These are phyloP conservation scores for Cacatua alba DNA, from an alignment of 2,113 vertebrate species.

Conservation along the genomic window DNA sequence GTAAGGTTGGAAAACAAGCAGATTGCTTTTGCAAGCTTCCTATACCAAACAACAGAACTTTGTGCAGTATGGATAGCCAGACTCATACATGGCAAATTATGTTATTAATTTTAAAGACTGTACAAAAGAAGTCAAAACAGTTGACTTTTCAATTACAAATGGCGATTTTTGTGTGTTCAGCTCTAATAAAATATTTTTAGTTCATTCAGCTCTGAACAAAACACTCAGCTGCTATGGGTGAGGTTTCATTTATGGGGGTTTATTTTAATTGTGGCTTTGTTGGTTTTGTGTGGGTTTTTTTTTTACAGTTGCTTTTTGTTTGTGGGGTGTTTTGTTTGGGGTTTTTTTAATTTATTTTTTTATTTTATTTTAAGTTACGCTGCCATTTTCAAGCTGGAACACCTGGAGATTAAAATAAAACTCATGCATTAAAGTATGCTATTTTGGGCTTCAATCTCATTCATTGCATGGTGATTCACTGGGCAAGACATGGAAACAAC, in stretches of 20 bases:
- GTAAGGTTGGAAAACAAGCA: neutral
- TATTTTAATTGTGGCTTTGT: neutral
- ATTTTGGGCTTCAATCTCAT: neutral
- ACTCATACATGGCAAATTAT: neutral
- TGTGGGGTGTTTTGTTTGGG: accelerated
- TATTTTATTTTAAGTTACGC: neutral
- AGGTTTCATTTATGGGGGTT: neutral
- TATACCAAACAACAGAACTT: neutral
- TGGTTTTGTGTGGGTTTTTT: accelerated
- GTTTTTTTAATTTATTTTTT: accelerated
- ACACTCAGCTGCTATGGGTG: neutral
- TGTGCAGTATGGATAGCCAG: neutral
- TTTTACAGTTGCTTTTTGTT: neutral
- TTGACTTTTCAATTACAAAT: neutral
- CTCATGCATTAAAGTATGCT: neutral
- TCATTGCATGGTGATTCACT: neutral
- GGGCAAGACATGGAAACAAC: neutral
- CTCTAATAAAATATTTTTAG: neutral
- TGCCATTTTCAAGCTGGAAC: neutral
- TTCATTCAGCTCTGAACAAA: neutral
- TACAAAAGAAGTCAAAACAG: neutral
- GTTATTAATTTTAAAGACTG: neutral
- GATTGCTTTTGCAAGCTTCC: neutral
- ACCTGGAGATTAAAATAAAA: neutral
- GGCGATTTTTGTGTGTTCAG: neutral